Evolutionary conservation across 2,888 invertebrate genomes (phyloP).

Genomic region (Branchipolynoe longqiensis): DNA sequence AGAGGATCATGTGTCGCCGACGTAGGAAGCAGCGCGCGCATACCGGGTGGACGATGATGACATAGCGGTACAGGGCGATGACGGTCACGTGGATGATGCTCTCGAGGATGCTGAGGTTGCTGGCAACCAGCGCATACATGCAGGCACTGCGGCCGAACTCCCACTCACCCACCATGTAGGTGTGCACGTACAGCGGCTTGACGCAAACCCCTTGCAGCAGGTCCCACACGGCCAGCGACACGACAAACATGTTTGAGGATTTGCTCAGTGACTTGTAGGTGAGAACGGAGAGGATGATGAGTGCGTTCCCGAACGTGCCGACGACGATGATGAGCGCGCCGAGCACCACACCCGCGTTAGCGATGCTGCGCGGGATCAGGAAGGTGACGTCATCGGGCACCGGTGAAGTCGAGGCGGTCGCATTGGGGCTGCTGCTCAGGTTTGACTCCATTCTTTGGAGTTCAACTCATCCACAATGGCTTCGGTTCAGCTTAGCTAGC

Average conservation of each 20-base stretch:
- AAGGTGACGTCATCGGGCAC: background rate
- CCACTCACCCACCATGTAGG: constrained; percentile 63
- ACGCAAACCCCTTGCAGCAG: constrained; percentile 63
- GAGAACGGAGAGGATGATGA: constrained; percentile 65
- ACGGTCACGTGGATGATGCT: constrained; percentile 65
- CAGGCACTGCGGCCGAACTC: constrained; percentile 61
- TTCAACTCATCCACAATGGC: no score
- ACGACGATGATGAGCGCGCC: constrained; percentile 61
- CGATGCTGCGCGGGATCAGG: constrained; percentile 24
- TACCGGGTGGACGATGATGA: constrained; percentile 64
- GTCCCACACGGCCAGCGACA: constrained; percentile 65
- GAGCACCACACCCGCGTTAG: constrained; percentile 60
- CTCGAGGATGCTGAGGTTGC: constrained; percentile 65
- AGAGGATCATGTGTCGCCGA: constrained; percentile 23
- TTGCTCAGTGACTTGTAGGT: constrained; percentile 57
- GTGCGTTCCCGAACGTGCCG: constrained; percentile 65
- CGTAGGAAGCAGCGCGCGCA: constrained; percentile 58
- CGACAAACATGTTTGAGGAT: constrained; percentile 65
- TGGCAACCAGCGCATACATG: constrained; percentile 64
- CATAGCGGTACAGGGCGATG: constrained; percentile 65
- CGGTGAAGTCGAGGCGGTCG: background rate
- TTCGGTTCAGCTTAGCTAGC: no score
- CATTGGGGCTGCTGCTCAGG: background rate
- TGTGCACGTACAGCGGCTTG: constrained; percentile 65
- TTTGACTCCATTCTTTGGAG: background rate